phyloP scores from a whole-genome alignment of 2,113 vertebrate genomes.

The Thomomys bottae region DNA sequence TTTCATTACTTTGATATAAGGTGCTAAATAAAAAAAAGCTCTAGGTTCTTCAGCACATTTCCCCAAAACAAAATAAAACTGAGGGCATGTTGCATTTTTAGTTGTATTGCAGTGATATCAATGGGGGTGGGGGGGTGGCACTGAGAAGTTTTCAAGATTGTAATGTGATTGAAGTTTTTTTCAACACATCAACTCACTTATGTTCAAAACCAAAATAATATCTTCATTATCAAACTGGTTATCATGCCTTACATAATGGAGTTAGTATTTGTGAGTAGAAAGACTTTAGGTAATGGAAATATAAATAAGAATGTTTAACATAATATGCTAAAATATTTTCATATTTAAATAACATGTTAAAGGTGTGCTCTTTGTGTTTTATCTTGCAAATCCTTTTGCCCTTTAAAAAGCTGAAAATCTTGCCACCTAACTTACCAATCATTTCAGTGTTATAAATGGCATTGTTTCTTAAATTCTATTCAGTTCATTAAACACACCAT shows the following conservation, averaged over 20 bases:
- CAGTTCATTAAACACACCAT: constrained; percentile 49
- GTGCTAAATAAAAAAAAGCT: constrained; percentile 88
- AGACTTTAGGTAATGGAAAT: constrained; percentile 88
- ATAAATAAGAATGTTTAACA: constrained; percentile 92
- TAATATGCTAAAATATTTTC: constrained; percentile 93
- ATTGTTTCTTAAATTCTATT: constrained; percentile 67
- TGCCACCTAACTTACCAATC: constrained; percentile 83
- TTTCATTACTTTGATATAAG: constrained; percentile 90
- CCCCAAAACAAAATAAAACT: constrained; percentile 71
- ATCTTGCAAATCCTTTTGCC: constrained; percentile 84
- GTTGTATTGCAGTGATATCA: constrained; percentile 73
- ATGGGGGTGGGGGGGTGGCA: constrained; percentile 77
- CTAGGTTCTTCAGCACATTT: constrained; percentile 86
- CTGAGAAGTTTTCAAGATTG: constrained; percentile 80
- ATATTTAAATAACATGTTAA: constrained; percentile 92
- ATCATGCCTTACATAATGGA: constrained; percentile 89
- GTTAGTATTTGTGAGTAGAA: constrained; percentile 85
- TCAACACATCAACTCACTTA: constrained; percentile 81
- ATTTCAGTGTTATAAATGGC: constrained; percentile 79
- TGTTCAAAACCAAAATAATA: constrained; percentile 85
- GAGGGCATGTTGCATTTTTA: constrained; percentile 73
- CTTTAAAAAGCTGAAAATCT: constrained; percentile 85
- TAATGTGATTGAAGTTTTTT: constrained; percentile 82
- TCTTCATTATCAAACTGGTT: constrained; percentile 84
- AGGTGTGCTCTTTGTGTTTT: constrained; percentile 90